Evolutionary conservation across 2,797 vertebrate genomes (phyloP).

Genomic region (Chelon auratus): DNA sequence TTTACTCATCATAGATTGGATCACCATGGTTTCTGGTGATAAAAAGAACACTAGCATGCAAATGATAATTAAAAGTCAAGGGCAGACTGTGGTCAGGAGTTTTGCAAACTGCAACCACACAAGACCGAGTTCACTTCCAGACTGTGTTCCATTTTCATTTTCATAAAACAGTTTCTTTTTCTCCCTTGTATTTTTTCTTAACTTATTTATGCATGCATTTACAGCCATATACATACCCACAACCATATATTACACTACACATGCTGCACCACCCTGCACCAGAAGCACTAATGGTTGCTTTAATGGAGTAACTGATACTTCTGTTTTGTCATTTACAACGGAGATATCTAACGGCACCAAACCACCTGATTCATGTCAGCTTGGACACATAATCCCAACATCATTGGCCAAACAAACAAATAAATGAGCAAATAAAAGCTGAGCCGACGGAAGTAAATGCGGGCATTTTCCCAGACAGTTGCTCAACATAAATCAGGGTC

Average conservation of each 20-base stretch:
- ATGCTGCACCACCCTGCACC: background rate
- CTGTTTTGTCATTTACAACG: slow-evolving; percentile 55
- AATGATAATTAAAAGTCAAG: no score
- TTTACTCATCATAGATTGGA: no score
- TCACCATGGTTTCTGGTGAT: no score
- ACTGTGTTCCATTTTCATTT: background rate
- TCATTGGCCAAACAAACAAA: slow-evolving; percentile 44
- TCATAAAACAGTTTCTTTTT: background rate
- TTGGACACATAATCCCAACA: slow-evolving; percentile 53
- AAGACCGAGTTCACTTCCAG: background rate
- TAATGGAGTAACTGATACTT: slow-evolving; percentile 58
- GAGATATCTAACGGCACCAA: slow-evolving; percentile 54
- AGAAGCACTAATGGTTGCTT: slow-evolving; percentile 24
- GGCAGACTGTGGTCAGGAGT: no score
- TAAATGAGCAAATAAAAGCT: slow-evolving; percentile 56
- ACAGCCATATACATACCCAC: background rate
- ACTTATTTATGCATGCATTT: background rate
- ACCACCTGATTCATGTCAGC: slow-evolving; percentile 62
- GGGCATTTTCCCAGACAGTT: slow-evolving; percentile 51
- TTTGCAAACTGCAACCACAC: background rate
- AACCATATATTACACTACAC: background rate
- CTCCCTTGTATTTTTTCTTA: background rate
- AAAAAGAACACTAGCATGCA: no score
- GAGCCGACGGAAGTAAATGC: slow-evolving; percentile 64
- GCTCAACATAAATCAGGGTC: slow-evolving; percentile 72